These are phyloP conservation scores for Malaclemys terrapin DNA, from an alignment of 2,113 vertebrate species.

Conservation along the genomic window DNA sequence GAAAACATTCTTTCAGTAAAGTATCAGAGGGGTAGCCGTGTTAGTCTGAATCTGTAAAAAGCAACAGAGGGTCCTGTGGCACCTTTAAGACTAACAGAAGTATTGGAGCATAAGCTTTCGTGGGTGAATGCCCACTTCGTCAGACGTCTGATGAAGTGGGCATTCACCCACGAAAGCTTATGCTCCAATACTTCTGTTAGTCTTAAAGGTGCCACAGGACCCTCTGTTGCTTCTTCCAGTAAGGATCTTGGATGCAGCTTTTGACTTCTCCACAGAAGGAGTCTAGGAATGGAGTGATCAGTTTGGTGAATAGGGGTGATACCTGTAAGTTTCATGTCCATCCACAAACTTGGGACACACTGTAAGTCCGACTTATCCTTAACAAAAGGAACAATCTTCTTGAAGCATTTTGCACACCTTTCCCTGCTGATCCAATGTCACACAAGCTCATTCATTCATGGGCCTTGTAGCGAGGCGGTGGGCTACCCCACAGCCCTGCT, in stretches of 20 bases:
- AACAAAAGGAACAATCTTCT: neutral
- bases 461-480: neutral
- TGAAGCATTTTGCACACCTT: neutral
- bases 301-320: too few relatives aligned
- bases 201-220: too few relatives aligned
- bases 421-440: neutral
- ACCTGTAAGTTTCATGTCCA: neutral
- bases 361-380: accelerated
- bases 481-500: too few relatives aligned
- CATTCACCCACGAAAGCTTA: too few relatives aligned
- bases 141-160: too few relatives aligned
- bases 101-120: too few relatives aligned
- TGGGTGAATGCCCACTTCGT: too few relatives aligned
- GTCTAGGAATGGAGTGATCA: neutral
- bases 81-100: too few relatives aligned
- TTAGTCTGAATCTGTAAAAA: too few relatives aligned
- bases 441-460: neutral
- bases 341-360: neutral
- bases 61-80: too few relatives aligned
- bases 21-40: too few relatives aligned
- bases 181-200: too few relatives aligned
- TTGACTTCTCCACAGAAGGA: neutral
- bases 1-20: neutral
- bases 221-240: neutral
- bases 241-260: neutral